phyloP scores from a whole-genome alignment of 2,113 vertebrate genomes.

The Ameiurus melas region DNA sequence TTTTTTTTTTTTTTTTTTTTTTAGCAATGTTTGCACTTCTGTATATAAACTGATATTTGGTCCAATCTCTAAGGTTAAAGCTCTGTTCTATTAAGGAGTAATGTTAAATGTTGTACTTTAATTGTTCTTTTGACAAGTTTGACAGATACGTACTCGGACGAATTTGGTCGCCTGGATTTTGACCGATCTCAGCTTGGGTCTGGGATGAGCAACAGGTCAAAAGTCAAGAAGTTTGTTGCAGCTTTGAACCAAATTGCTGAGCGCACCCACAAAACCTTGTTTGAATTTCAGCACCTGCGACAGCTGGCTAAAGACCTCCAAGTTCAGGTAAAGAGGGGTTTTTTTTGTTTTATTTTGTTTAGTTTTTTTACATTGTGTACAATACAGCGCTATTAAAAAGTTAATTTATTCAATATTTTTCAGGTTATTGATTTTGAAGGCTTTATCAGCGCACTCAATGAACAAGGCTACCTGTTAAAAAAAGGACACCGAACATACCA shows the following conservation, averaged over 20 bases:
- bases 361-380: background rate
- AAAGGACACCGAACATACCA: constrained; percentile 89
- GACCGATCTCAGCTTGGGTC: constrained; percentile 93
- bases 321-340: constrained; percentile 79
- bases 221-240: constrained; percentile 85
- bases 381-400: background rate
- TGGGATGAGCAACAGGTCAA: constrained; percentile 92
- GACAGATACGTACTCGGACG: constrained; percentile 91
- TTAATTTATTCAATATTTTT: constrained; percentile 14
- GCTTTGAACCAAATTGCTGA: constrained; percentile 84
- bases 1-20: no score
- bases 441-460: constrained; percentile 90
- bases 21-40: background rate
- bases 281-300: constrained; percentile 84
- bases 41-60: background rate
- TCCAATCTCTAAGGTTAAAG: background rate
- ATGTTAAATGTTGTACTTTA: background rate
- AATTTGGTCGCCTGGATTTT: constrained; percentile 93
- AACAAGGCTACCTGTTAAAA: constrained; percentile 94
- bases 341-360: background rate
- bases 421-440: constrained; percentile 92
- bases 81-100: background rate
- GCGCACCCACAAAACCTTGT: constrained; percentile 85
- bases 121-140: constrained; percentile 72
- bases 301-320: constrained; percentile 80